Evolutionary conservation across 2,797 vertebrate species (phyloP).

Genomic region (Trichosurus vulpecula): DNA sequence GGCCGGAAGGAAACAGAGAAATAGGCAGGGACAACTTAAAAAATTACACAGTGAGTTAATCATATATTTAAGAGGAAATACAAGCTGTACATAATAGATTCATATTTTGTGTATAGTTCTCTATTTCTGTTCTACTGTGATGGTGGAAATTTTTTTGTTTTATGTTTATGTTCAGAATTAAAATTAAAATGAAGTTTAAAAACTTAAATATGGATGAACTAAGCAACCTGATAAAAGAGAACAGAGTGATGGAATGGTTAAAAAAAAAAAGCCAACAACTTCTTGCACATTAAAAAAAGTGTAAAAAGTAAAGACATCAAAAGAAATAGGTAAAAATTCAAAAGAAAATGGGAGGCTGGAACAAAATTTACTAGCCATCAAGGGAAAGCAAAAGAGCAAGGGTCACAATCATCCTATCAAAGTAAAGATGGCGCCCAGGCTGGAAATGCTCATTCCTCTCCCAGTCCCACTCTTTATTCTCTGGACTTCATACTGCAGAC

Average conservation of each 20-base stretch:
- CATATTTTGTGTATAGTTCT: neutral
- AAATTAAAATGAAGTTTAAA: neutral
- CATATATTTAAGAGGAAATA: neutral
- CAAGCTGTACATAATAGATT: neutral
- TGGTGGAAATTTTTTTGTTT: neutral
- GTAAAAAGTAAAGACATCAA: neutral
- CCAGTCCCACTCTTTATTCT: no score
- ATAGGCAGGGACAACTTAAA: neutral
- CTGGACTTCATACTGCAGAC: neutral
- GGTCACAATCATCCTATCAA: neutral
- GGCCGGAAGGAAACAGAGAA: neutral
- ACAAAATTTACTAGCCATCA: neutral
- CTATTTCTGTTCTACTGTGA: neutral
- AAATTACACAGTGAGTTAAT: neutral
- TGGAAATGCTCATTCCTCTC: neutral
- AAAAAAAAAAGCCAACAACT: neutral
- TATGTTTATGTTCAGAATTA: neutral
- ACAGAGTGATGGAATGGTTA: neutral
- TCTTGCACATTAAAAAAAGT: neutral
- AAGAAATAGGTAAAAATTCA: neutral
- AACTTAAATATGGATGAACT: neutral
- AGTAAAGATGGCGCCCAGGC: no score
- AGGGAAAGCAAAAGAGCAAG: neutral
- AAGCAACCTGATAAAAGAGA: neutral
- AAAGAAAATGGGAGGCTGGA: neutral